Evolutionary conservation across 2,797 vertebrate species (phyloP).

Genomic region (Carduelis carduelis): DNA sequence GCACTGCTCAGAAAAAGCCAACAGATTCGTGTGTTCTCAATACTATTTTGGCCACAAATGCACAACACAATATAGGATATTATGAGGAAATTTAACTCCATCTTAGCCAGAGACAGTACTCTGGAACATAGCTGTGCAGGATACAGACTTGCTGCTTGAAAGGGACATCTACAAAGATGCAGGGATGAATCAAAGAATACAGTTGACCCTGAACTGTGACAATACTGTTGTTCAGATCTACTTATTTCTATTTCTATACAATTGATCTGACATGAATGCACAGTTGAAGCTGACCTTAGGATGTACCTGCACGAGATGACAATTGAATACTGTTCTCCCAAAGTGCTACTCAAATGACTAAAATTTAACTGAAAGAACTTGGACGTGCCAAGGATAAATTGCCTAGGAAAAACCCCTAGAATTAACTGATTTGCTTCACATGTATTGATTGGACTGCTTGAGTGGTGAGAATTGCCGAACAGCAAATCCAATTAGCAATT

Average conservation of each 20-base stretch:
- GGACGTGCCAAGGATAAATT: background rate
- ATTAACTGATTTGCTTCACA: background rate
- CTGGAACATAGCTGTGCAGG: background rate
- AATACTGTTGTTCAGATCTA: background rate
- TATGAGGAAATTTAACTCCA: background rate
- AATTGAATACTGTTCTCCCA: background rate
- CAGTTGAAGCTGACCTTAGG: background rate
- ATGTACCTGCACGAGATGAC: background rate
- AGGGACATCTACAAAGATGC: rapidly evolving
- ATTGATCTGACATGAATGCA: background rate
- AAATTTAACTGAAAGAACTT: background rate
- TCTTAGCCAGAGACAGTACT: background rate
- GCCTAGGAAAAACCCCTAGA: background rate
- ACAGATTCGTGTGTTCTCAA: background rate
- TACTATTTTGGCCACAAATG: background rate
- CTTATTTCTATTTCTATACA: background rate
- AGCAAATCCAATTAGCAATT: conserved; percentile 1
- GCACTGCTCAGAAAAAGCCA: background rate
- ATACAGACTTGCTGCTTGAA: background rate
- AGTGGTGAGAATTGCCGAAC: background rate
- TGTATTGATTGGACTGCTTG: background rate
- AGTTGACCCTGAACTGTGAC: background rate
- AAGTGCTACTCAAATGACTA: background rate
- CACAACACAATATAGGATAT: background rate
- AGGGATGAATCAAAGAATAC: background rate